Conservation (phyloP, 2,113 vertebrate species). For the Erythrocebus patas region DNA sequence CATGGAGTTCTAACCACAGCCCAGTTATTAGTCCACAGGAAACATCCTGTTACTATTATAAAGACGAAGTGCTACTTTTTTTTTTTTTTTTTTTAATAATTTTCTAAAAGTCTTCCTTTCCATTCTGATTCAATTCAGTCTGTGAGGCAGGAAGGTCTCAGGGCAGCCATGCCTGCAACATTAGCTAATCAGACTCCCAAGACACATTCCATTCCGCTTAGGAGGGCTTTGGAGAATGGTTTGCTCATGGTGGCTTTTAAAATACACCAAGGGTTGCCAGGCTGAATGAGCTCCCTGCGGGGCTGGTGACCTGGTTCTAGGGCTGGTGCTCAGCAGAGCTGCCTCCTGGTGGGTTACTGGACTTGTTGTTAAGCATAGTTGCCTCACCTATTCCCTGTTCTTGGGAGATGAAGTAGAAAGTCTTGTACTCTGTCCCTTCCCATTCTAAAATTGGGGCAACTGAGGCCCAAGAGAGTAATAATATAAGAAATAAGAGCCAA, state of each 20-base stretch:
- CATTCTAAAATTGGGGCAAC: slow-evolving; percentile 33
- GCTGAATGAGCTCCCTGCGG: slow-evolving; percentile 45
- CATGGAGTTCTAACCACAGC: slow-evolving; percentile 51
- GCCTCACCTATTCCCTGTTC: neutral
- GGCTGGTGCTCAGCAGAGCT: slow-evolving; percentile 1
- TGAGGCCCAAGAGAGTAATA: neutral
- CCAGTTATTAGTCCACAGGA: slow-evolving; percentile 54
- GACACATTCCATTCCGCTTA: slow-evolving; percentile 74
- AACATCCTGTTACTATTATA: slow-evolving; percentile 61
- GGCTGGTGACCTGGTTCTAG: slow-evolving; percentile 51
- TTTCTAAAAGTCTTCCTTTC: slow-evolving; percentile 58
- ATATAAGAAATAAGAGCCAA: neutral
- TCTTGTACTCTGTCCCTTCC: neutral
- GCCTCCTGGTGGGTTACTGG: slow-evolving; percentile 11
- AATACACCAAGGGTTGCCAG: slow-evolving; percentile 65
- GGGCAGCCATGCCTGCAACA: slow-evolving; percentile 62
- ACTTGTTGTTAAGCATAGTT: neutral
- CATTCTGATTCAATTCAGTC: slow-evolving; percentile 57
- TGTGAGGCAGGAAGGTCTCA: slow-evolving; percentile 64
- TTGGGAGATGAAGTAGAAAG: neutral
- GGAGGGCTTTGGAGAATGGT: slow-evolving; percentile 64
- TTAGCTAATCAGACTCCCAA: slow-evolving; percentile 72
- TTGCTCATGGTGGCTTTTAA: slow-evolving; percentile 65
- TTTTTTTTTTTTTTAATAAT: slow-evolving; percentile 36
- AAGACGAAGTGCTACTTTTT: slow-evolving; percentile 49